A percentile compares a stretch with the other conserved stretches of the same genome.
Evolutionary conservation across 2,113 vertebrate genomes (phyloP).

Genomic region (Sylvilagus bachmani): DNA sequence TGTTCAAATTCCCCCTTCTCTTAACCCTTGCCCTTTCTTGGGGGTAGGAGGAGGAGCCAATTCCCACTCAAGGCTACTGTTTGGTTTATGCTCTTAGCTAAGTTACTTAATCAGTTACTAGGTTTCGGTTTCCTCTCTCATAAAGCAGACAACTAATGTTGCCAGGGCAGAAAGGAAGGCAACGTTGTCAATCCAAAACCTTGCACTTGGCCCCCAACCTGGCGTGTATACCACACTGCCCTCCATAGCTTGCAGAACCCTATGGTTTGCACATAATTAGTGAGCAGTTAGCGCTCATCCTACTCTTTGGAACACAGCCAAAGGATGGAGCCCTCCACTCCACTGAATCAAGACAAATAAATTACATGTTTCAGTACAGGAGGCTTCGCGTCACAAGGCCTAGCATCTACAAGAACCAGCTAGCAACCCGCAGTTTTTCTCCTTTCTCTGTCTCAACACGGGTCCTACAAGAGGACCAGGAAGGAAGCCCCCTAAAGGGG

Average conservation of each 20-base stretch:
- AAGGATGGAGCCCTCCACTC: not conserved
- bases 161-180: constrained; percentile 26
- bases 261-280: constrained; percentile 22
- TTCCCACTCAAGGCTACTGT: constrained; percentile 38
- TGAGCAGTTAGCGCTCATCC: constrained; percentile 5
- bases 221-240: not conserved
- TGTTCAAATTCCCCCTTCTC: not conserved
- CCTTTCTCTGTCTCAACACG: not conserved
- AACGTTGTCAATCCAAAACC: constrained; percentile 12
- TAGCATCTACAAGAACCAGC: constrained; percentile 6
- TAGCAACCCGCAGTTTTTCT: constrained; percentile 3
- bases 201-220: not conserved
- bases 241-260: not conserved
- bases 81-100: constrained; percentile 33
- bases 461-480: not conserved
- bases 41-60: not conserved
- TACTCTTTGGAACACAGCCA: constrained; percentile 33
- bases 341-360: constrained; percentile 2
- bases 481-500: constrained; percentile 26
- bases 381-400: not conserved
- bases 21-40: not conserved
- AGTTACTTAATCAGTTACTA: constrained; percentile 63
- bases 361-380: not conserved
- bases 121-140: constrained; percentile 65
- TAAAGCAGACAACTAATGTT: constrained; percentile 51